Percentiles rank a stretch among this genome's conserved stretches.
These are phyloP conservation scores for Perodicticus potto DNA, from an alignment of 2,797 vertebrate species.

Conservation along the genomic window DNA sequence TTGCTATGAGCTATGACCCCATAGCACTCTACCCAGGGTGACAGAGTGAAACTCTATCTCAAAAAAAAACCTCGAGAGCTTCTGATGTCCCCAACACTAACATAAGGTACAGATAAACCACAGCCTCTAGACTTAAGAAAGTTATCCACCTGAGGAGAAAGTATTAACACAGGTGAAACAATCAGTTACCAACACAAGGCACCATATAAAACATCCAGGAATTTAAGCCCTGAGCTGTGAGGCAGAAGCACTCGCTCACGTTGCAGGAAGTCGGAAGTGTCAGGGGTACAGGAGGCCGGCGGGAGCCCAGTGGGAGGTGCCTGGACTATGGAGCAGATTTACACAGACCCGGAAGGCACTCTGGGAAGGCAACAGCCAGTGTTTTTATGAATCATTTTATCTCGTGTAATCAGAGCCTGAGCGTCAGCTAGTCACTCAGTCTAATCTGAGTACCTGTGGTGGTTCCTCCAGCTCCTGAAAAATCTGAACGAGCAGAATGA, in stretches of 20 bases:
- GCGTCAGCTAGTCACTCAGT: neutral
- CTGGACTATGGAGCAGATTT: accelerated
- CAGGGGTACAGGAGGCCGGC: accelerated
- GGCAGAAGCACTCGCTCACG: neutral
- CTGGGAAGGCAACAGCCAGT: neutral
- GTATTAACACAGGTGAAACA: neutral
- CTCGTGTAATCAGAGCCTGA: accelerated
- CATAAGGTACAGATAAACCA: neutral
- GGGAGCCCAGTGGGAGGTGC: neutral
- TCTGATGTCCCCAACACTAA: neutral
- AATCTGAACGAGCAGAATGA: neutral
- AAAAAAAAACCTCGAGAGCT: neutral
- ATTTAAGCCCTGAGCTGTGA: neutral
- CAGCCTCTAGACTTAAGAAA: neutral
- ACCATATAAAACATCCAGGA: neutral
- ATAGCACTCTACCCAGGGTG: too few relatives aligned
- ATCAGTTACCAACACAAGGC: neutral
- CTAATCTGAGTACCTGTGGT: conserved; percentile 79
- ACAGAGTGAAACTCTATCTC: too few relatives aligned
- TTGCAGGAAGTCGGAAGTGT: accelerated
- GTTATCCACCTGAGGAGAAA: neutral
- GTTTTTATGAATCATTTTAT: accelerated
- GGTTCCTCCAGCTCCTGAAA: neutral
- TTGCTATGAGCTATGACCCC: too few relatives aligned
- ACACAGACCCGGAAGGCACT: neutral